Base-by-base conservation (phyloP, 2,113 vertebrate genomes). In the Oncorhynchus keta region DNA sequence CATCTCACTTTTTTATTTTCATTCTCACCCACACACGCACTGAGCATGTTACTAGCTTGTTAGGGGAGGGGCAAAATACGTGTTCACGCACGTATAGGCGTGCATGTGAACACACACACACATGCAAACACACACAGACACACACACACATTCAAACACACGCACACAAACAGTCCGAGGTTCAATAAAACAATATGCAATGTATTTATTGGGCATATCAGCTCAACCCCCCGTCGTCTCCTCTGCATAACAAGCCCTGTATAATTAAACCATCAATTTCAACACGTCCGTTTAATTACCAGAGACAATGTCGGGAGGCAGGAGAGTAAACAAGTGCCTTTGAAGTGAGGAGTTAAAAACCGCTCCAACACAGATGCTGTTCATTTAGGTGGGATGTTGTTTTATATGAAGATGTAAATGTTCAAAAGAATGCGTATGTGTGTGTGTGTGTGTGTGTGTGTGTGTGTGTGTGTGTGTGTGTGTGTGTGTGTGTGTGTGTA, bases 251-350 rank as follows among this genome's bases (percentile, higher is more conserved):
- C 91, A 91, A 92, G 91, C 87, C 81, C 86, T 84, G 89, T 90
- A 91, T 92, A 92, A 92, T 92, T 92, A 92, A 91, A 92, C 88
- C 90, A 92, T 91, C 92, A 91, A 91, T 92, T 92, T 90, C 89
- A 83, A 84, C 73, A 82, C 64, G 83, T 88, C 89, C 87, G 89
- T 91, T 91, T 92, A 92, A 92, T 92, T 92, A 92, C 89, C 89
- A 87, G 87, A 91, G 90, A 91, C 89, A 90, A 89, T 90, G 90
- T 91, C 91, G 89, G 89, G 87, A 89, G 90, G 86, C 89, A 84
- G 90, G 83, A 89, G 89, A 87, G 86, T 89, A 91, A 92, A 92
- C 91, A 92, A 91, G 89, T 85, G 85, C 87, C 91, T 90, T 90
- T 91, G 90, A 92, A 90, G 89, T 88, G 89, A 89, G 89, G 80